A percentile compares a stretch with the other conserved stretches of the same genome.
phyloP scores from a whole-genome alignment of 2,888 invertebrate genomes.

The Lycophotia porphyrea region DNA sequence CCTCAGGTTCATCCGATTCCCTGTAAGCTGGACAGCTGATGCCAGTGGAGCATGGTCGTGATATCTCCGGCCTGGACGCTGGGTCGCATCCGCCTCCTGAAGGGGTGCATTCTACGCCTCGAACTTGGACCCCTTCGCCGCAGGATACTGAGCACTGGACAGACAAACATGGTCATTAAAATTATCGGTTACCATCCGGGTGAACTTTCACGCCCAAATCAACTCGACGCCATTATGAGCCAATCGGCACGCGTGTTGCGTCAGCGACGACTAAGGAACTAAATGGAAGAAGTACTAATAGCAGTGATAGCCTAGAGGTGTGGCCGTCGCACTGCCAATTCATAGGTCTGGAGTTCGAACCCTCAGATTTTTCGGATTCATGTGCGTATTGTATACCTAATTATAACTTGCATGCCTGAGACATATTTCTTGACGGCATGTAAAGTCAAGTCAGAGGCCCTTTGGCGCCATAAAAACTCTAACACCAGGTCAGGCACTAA shows the following conservation, averaged over 20 bases:
- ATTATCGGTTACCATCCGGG: neutral
- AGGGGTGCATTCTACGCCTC: constrained; percentile 95
- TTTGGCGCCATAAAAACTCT: too few species aligned
- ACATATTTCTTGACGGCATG: too few species aligned
- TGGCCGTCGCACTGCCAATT: too few species aligned
- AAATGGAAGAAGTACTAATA: neutral
- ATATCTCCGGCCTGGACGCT: constrained; percentile 92
- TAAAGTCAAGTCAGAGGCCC: too few species aligned
- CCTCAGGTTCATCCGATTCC: constrained; percentile 85
- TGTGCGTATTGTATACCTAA: too few species aligned
- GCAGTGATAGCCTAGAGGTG: too few species aligned
- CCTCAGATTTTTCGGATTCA: too few species aligned
- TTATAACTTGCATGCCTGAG: too few species aligned
- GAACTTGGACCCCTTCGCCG: constrained; percentile 95
- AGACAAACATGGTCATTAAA: neutral
- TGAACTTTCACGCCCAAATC: neutral
- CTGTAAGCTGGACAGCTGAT: constrained; percentile 92
- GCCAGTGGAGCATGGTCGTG: constrained; percentile 93
- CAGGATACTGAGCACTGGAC: constrained; percentile 97
- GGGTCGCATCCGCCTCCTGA: constrained; percentile 92
- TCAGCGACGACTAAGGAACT: neutral
- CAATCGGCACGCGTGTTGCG: neutral
- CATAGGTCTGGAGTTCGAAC: too few species aligned
- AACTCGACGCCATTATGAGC: too few species aligned
- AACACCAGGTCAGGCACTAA: too few species aligned